These are phyloP conservation scores for Cyclura pinguis DNA, from an alignment of 2,797 vertebrate species.

Conservation along the genomic window DNA sequence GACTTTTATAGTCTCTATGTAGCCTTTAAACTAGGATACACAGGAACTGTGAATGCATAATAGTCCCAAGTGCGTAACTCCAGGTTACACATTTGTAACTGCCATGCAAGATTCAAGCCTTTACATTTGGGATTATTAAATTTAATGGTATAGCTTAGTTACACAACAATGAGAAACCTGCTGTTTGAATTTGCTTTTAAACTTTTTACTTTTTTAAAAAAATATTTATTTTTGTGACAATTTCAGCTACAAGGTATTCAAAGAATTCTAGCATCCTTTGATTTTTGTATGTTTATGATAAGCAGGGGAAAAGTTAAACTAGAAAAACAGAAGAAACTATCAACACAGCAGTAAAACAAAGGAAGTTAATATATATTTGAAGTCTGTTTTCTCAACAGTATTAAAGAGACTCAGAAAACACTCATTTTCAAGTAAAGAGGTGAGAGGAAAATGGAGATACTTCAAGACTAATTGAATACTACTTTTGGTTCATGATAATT, in stretches of 20 bases:
- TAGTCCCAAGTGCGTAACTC: no score
- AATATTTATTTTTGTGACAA: background rate
- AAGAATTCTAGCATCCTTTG: background rate
- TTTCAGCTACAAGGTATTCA: background rate
- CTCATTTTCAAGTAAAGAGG: background rate
- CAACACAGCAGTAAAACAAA: background rate
- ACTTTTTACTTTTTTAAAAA: background rate
- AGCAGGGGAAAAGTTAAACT: background rate
- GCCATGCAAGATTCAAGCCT: no score
- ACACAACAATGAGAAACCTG: background rate
- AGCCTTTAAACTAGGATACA: no score
- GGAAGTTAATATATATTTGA: background rate
- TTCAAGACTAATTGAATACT: background rate
- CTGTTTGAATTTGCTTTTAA: background rate
- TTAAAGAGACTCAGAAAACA: background rate
- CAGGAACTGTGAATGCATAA: no score
- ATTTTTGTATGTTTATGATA: background rate
- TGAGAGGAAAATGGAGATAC: background rate
- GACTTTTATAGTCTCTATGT: no score
- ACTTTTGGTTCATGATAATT: background rate
- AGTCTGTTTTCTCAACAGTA: background rate
- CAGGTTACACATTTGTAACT: no score
- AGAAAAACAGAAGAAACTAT: background rate
- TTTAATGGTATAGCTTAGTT: background rate
- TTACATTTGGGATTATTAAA: background rate